Evolutionary conservation across 2,888 invertebrate genomes (phyloP).

Genomic region (Coronaproctus castanopsis): DNA sequence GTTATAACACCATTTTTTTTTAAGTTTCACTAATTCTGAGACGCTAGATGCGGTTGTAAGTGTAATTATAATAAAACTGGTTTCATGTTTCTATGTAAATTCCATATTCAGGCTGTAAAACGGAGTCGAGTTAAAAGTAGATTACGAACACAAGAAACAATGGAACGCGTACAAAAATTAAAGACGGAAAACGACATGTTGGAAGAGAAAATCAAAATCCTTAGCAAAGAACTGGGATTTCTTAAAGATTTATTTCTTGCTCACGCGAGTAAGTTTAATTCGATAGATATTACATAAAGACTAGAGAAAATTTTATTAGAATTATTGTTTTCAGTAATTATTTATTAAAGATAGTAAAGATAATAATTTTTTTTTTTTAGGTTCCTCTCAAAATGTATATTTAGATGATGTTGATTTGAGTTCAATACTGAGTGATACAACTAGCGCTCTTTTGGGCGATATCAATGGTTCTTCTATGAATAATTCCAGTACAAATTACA

Average conservation of each 20-base stretch:
- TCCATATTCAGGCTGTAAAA: conserved; percentile 52
- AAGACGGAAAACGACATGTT: conserved; percentile 58
- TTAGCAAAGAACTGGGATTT: conserved; percentile 60
- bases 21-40: too few species aligned
- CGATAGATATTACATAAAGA: too few species aligned
- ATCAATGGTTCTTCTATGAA: too few species aligned
- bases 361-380: conserved; percentile 18
- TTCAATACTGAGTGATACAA: conserved; percentile 20
- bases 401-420: conserved; percentile 25
- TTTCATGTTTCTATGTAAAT: too few species aligned
- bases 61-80: too few species aligned
- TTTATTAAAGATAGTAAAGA: too few species aligned
- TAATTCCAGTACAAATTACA: too few species aligned
- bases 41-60: too few species aligned
- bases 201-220: conserved; percentile 57
- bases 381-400: conserved; percentile 24
- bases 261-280: conserved; percentile 39
- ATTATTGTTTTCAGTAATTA: too few species aligned
- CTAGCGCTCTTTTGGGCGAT: conserved; percentile 1
- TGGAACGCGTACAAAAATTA: conserved; percentile 48
- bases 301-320: too few species aligned
- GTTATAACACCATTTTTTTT: too few species aligned
- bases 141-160: conserved; percentile 53
- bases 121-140: conserved; percentile 59
- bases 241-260: conserved; percentile 61